A percentile compares a stretch with the other conserved stretches of the same genome.
These are phyloP conservation scores for Dilophus febrilis DNA, from an alignment of 2,888 invertebrate species.

Conservation along the genomic window DNA sequence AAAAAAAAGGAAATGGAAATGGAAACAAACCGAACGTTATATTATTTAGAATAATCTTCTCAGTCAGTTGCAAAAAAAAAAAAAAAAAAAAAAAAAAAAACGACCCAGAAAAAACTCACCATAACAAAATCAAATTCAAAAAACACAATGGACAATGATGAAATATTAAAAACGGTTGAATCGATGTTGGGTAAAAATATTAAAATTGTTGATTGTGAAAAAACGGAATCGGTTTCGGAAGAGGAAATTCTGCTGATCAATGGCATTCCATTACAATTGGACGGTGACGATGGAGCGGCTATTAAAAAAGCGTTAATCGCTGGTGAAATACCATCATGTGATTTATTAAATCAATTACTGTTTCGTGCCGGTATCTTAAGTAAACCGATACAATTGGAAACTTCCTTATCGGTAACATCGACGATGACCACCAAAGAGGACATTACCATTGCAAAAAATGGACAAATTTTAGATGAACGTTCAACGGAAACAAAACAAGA, in stretches of 20 bases:
- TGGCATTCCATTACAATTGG: slow-evolving; percentile 47
- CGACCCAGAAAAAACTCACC: no score
- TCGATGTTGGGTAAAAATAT: slow-evolving; percentile 53
- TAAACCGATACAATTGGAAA: slow-evolving; percentile 52
- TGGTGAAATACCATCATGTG: slow-evolving; percentile 52
- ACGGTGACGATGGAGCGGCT: slow-evolving; percentile 48
- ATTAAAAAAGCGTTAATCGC: slow-evolving; percentile 50
- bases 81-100: no score
- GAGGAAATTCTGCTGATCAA: slow-evolving; percentile 55
- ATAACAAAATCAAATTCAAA: background rate
- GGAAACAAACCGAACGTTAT: no score
- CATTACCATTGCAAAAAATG: slow-evolving; percentile 47
- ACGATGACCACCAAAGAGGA: slow-evolving; percentile 53
- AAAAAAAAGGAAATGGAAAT: no score
- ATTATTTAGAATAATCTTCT: no score
- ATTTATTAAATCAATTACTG: slow-evolving; percentile 48
- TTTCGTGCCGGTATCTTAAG: slow-evolving; percentile 46
- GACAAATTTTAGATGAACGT: slow-evolving; percentile 50
- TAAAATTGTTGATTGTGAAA: slow-evolving; percentile 54
- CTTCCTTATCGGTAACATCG: slow-evolving; percentile 51
- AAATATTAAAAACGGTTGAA: slow-evolving; percentile 57
- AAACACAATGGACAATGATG: slow-evolving; percentile 35
- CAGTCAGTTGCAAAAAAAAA: no score
- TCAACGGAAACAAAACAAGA: slow-evolving; percentile 53
- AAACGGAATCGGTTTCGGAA: slow-evolving; percentile 50